phyloP scores from a whole-genome alignment of 1,140 invertebrate genomes.

The Apis florea region DNA sequence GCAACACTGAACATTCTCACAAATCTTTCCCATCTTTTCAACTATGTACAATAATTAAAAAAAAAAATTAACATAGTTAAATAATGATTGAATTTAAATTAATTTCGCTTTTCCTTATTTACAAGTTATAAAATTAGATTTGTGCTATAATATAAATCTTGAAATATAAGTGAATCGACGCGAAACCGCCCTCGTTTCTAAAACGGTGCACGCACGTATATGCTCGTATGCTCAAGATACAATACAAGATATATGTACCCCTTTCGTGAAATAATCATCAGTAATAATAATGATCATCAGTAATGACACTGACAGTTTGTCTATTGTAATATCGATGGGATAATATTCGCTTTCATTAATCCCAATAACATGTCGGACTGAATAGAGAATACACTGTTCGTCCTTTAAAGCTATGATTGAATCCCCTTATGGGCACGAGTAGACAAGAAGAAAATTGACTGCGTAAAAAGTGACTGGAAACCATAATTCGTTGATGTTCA shows the following conservation, averaged over 20 bases:
- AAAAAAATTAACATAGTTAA: neutral
- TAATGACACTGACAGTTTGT: constrained; percentile 15
- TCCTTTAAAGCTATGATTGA: constrained; percentile 43
- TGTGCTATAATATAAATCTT: neutral
- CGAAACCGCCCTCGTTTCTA: constrained; percentile 18
- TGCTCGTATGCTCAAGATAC: constrained; percentile 5
- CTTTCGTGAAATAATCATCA: constrained; percentile 5
- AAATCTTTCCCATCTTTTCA: neutral
- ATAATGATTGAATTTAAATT: neutral
- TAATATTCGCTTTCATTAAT: neutral
- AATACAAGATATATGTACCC: constrained; percentile 19
- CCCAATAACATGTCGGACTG: neutral
- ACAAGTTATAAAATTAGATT: neutral
- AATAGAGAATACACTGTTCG: neutral
- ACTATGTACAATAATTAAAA: neutral
- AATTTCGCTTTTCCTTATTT: neutral
- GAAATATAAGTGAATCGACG: neutral
- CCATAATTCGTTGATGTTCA: constrained; percentile 48
- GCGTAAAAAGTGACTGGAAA: constrained; percentile 22
- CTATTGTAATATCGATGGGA: constrained; percentile 40
- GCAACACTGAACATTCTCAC: too few relatives aligned
- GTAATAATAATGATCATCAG: constrained; percentile 19
- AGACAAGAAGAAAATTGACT: neutral
- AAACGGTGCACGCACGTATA: neutral
- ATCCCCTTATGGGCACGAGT: neutral